Evolutionary conservation across 2,797 vertebrate species (phyloP).

Genomic region (Perdix hodgsoniae): DNA sequence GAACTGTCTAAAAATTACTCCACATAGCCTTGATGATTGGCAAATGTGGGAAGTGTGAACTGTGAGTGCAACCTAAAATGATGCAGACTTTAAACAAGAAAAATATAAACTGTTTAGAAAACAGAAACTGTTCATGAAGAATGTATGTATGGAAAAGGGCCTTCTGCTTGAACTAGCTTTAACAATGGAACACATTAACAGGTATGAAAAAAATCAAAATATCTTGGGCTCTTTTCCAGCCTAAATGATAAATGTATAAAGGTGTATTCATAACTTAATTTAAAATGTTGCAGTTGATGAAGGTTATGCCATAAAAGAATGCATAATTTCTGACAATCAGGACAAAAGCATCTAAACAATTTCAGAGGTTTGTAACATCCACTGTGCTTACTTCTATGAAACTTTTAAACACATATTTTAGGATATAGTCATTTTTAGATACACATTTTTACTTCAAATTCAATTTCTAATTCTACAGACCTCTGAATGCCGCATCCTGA

Average conservation of each 20-base stretch:
- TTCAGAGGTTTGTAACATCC: slow-evolving; percentile 23
- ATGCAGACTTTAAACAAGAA: slow-evolving; percentile 27
- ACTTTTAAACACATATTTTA: background rate
- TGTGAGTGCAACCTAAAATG: slow-evolving; percentile 30
- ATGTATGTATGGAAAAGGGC: background rate
- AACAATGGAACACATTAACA: slow-evolving; percentile 23
- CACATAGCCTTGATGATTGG: slow-evolving; percentile 66
- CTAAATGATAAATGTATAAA: background rate
- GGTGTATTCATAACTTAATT: background rate
- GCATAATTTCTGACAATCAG: slow-evolving; percentile 29
- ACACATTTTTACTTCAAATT: background rate
- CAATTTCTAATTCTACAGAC: background rate
- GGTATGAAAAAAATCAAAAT: slow-evolving; percentile 18
- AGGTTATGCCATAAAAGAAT: slow-evolving; percentile 41
- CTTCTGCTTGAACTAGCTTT: slow-evolving; percentile 27
- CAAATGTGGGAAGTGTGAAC: slow-evolving; percentile 67
- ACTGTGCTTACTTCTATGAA: background rate
- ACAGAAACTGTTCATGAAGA: slow-evolving; percentile 46
- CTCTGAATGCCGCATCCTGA: background rate
- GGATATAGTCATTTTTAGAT: background rate
- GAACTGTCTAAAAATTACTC: slow-evolving; percentile 62
- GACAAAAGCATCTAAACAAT: slow-evolving; percentile 27
- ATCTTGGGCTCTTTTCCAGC: slow-evolving; percentile 24
- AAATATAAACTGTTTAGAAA: slow-evolving; percentile 47
- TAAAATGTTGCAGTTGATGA: slow-evolving; percentile 6